These are phyloP conservation scores for Operophtera brumata DNA, from an alignment of 2,888 invertebrate genomes.

Conservation along the genomic window DNA sequence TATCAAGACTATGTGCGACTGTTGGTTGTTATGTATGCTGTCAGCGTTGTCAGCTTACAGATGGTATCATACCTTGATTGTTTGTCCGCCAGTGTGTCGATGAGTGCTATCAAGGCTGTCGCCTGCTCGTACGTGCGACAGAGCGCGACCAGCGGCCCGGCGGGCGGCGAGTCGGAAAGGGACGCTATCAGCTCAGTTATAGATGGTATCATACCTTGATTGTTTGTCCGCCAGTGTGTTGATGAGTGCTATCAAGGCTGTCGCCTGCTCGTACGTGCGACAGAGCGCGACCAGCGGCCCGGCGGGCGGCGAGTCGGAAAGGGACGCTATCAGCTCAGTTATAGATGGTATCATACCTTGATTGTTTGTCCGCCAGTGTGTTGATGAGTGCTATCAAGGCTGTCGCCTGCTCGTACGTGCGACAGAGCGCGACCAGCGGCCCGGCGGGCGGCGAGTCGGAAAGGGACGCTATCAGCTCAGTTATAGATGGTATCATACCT, in stretches of 20 bases:
- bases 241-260: slow-evolving; percentile 94
- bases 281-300: slow-evolving; percentile 93
- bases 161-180: slow-evolving; percentile 94
- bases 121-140: slow-evolving; percentile 97
- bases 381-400: slow-evolving; percentile 96
- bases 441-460: slow-evolving; percentile 96
- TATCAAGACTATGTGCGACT: too few relatives aligned
- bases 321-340: too few relatives aligned
- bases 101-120: slow-evolving; percentile 93
- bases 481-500: too few relatives aligned
- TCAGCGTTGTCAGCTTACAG: too few relatives aligned
- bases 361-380: slow-evolving; percentile 94
- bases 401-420: slow-evolving; percentile 96
- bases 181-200: too few relatives aligned
- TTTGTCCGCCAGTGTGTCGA: slow-evolving; percentile 97
- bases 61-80: slow-evolving; percentile 82
- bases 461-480: too few relatives aligned
- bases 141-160: slow-evolving; percentile 91
- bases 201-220: too few relatives aligned
- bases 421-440: slow-evolving; percentile 91
- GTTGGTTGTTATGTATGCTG: too few relatives aligned
- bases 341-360: too few relatives aligned
- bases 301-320: slow-evolving; percentile 95
- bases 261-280: slow-evolving; percentile 96
- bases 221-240: slow-evolving; percentile 97